These are phyloP conservation scores for Ferdinandea cuprea DNA, from an alignment of 2,888 invertebrate genomes.

Conservation along the genomic window DNA sequence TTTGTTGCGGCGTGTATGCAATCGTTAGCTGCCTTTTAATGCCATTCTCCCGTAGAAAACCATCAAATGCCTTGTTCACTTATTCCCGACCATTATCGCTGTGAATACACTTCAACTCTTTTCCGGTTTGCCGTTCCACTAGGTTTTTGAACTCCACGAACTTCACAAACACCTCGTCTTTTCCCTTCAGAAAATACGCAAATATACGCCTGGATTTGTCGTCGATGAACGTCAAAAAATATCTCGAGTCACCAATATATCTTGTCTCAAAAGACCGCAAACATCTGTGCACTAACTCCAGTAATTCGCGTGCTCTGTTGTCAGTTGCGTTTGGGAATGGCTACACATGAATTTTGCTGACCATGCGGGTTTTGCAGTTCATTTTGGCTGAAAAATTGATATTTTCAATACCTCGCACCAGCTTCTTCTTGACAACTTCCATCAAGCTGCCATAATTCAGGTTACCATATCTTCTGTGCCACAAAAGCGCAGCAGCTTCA, in stretches of 20 bases:
- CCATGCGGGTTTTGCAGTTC: constrained; percentile 22
- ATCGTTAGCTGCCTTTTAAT: constrained; percentile 66
- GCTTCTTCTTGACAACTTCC: constrained; percentile 36
- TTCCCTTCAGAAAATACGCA: constrained; percentile 47
- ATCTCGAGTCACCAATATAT: constrained; percentile 46
- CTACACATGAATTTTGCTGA: constrained; percentile 49
- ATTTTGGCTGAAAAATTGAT: constrained; percentile 29
- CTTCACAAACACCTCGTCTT: constrained; percentile 54
- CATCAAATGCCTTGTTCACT: constrained; percentile 47
- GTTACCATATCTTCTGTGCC: constrained; percentile 50
- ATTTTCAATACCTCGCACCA: constrained; percentile 46
- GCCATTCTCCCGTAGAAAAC: constrained; percentile 58
- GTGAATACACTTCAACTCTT: constrained; percentile 51
- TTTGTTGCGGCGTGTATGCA: constrained; percentile 75
- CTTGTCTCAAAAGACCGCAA: constrained; percentile 43
- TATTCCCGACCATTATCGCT: constrained; percentile 61
- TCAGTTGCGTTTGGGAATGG: constrained; percentile 53
- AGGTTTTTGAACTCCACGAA: constrained; percentile 55
- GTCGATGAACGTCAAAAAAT: constrained; percentile 66
- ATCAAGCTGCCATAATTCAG: constrained; percentile 49
- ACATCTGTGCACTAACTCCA: constrained; percentile 47
- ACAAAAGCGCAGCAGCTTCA: constrained; percentile 25
- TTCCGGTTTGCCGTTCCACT: constrained; percentile 48
- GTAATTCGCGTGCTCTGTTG: constrained; percentile 32
- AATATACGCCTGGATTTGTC: constrained; percentile 50